phyloP scores from a whole-genome alignment of 2,797 vertebrate species.

The Distichodus sexfasciatus region DNA sequence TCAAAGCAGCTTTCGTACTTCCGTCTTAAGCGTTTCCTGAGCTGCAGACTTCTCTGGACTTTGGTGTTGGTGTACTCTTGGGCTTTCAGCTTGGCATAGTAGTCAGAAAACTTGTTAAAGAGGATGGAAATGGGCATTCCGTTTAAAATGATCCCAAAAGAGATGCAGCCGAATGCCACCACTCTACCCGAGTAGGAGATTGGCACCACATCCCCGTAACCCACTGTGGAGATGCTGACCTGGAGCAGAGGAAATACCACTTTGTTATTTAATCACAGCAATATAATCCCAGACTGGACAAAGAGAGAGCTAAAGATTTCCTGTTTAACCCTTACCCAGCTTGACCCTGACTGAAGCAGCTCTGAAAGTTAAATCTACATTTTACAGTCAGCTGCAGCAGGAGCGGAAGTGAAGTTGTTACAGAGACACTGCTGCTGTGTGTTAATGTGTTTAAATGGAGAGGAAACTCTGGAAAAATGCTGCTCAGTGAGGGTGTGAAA shows the following conservation, averaged over 20 bases:
- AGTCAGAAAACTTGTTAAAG: slow-evolving; percentile 93
- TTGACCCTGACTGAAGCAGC: too few species aligned
- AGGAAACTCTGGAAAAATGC: too few species aligned
- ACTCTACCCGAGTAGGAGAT: slow-evolving; percentile 81
- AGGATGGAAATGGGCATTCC: slow-evolving; percentile 94
- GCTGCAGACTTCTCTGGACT: slow-evolving; percentile 68
- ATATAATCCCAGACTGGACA: too few species aligned
- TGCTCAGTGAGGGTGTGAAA: too few species aligned
- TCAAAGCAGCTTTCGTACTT: slow-evolving; percentile 70
- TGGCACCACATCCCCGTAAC: slow-evolving; percentile 86
- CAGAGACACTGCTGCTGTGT: too few species aligned
- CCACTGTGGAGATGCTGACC: slow-evolving; percentile 93
- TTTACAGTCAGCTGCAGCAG: too few species aligned
- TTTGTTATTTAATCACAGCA: too few species aligned
- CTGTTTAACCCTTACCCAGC: too few species aligned
- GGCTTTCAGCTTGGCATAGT: slow-evolving; percentile 87
- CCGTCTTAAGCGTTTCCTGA: slow-evolving; percentile 67
- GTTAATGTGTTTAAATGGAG: too few species aligned
- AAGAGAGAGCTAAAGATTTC: too few species aligned
- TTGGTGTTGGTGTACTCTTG: slow-evolving; percentile 76
- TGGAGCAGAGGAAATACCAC: slow-evolving; percentile 47
- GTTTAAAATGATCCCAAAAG: slow-evolving; percentile 90
- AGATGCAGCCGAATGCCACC: slow-evolving; percentile 88
- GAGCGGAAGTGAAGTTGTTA: too few species aligned
- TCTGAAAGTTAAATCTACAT: too few species aligned